Evolutionary conservation across 1,140 invertebrate species (phyloP).

Genomic region (Drosophila novamexicana): DNA sequence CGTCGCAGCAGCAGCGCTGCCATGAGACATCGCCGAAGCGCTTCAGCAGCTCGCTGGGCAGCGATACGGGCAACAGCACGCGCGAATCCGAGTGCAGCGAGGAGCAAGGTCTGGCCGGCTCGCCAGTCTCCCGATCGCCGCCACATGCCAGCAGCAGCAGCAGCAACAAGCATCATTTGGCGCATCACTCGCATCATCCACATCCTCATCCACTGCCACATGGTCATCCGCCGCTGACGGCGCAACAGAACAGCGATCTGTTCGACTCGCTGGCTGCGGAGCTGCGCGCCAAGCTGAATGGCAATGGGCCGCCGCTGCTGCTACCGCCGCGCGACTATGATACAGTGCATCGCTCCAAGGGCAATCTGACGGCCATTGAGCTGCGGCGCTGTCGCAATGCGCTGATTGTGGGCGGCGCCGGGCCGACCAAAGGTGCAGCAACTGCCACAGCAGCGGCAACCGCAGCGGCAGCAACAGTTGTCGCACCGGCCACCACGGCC

Average conservation of each 20-base stretch:
- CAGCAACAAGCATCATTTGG: slow-evolving; percentile 10
- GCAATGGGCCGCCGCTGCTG: slow-evolving; percentile 91
- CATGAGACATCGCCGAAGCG: slow-evolving; percentile 84
- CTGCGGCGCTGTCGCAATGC: slow-evolving; percentile 87
- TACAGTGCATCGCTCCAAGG: slow-evolving; percentile 92
- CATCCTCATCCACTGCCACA: slow-evolving; percentile 28
- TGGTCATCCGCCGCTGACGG: slow-evolving; percentile 82
- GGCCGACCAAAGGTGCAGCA: slow-evolving; percentile 33
- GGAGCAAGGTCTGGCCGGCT: slow-evolving; percentile 83
- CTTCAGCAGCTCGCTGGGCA: slow-evolving; percentile 89
- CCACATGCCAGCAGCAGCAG: slow-evolving; percentile 75
- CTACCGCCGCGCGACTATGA: slow-evolving; percentile 97
- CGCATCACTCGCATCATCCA: slow-evolving; percentile 73
- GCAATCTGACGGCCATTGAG: slow-evolving; percentile 93
- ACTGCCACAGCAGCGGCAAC: slow-evolving; percentile 34
- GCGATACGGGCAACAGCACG: slow-evolving; percentile 89
- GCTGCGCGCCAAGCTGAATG: slow-evolving; percentile 92
- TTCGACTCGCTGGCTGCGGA: slow-evolving; percentile 97
- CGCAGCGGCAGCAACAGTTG: slow-evolving; percentile 3
- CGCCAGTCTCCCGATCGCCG: slow-evolving; percentile 64
- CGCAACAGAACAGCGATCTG: slow-evolving; percentile 87
- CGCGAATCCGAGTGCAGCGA: slow-evolving; percentile 91
- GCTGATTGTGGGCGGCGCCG: slow-evolving; percentile 73
- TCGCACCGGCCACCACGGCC: slow-evolving; percentile 43
- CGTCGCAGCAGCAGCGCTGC: slow-evolving; percentile 81